A percentile compares a stretch with the other conserved stretches of the same genome.
phyloP scores from a whole-genome alignment of 2,888 invertebrate species.

The Drosophila mercatorum region DNA sequence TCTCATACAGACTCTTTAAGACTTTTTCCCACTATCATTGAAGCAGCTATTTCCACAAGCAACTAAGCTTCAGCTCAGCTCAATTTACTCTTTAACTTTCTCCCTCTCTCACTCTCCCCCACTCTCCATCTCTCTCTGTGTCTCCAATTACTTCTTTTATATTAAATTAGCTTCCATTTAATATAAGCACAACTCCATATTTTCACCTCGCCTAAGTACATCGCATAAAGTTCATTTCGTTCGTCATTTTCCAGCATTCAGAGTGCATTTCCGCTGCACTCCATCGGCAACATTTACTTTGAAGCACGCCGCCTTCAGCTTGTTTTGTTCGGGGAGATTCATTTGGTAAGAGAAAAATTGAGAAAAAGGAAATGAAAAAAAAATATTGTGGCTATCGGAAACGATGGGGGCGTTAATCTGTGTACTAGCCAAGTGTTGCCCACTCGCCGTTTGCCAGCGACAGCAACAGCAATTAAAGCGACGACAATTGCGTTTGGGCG shows the following conservation, averaged over 20 bases:
- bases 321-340: conserved; percentile 7
- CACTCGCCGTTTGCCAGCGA: conserved; percentile 42
- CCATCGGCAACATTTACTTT: conserved; percentile 29
- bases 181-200: background rate
- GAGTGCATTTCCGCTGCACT: conserved; percentile 25
- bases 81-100: background rate
- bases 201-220: background rate
- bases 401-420: conserved; percentile 60
- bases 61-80: background rate
- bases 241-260: conserved; percentile 10
- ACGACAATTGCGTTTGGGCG: conserved; percentile 76
- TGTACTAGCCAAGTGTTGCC: conserved; percentile 56
- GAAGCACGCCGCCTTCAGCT: conserved; percentile 35
- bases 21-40: background rate
- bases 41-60: too few species aligned
- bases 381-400: conserved; percentile 36
- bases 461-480: conserved; percentile 72
- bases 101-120: background rate
- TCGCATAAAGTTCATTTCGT: background rate
- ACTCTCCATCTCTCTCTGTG: background rate
- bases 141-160: background rate
- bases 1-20: background rate
- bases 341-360: conserved; percentile 19
- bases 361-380: conserved; percentile 10
- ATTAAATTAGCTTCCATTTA: conserved; percentile 8